Evolutionary conservation across 2,797 vertebrate genomes (phyloP), one percentile per base, ranked within the genome.

Genomic region (Vespertilio murinus): DNA sequence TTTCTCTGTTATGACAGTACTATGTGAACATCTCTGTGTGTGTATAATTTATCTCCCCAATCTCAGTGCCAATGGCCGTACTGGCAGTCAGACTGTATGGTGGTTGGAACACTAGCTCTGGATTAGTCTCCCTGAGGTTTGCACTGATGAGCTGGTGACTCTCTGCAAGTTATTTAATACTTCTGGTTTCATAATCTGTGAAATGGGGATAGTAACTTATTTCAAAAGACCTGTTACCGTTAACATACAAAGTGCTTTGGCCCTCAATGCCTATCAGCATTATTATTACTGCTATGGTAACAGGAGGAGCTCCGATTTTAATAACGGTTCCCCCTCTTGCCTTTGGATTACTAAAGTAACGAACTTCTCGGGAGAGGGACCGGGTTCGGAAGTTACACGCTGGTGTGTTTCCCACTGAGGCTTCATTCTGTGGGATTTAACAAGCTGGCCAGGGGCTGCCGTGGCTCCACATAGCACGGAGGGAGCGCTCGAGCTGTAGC

Each of bases 261-360:
- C 10, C 35, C 33, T 75, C 30, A 54, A 14, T 23, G 45, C 52
- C 38, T 56, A 35, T 42, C 33, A 93, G 47, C 40, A 10, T 42
- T 47, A 25, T 81, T 64, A 35, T 18, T 77, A 74, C 13, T 71
- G 23, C 45, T 71, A 18, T 10, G 13, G 64, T 17, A 64, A 86
- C 3, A 65, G 40, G 10, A 54, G 11, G 25, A 30, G 25, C 49
- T 83, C 28, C 71, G 13, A 85, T 9, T 70, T 56, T 64, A 95
- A 40, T 70, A 38, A 90, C 4, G 23, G 33, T 3, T 94, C 25
- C 25, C 61, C 69, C 90, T 95, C 61, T 94, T 47, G 61, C 70
- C 85, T 91, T 88, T 91, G 40, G 95, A 85, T 96, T 87, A 87
- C 65, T 52, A 90, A 75, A 18, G 49, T 52, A 52, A 20, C 64